Conservation (phyloP, 2,113 vertebrate genomes). For the Brachypodius melanocephalos region DNA sequence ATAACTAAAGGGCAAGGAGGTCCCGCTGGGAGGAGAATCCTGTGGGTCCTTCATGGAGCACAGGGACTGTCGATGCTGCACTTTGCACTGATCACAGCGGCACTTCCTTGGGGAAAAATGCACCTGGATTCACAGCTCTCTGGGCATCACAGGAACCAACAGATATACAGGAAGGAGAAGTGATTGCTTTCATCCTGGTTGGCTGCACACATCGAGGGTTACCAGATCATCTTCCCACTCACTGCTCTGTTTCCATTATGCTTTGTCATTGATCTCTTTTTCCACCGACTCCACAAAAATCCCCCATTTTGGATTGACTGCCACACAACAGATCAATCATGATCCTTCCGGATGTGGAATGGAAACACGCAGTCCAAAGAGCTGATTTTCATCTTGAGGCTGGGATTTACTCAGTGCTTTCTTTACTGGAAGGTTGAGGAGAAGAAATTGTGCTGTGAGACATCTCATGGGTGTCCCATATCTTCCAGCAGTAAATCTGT, state of each 20-base stretch:
- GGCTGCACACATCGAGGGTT: neutral
- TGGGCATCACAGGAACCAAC: neutral
- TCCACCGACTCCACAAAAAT: rapidly evolving
- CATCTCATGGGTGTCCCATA: neutral
- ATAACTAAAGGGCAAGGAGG: neutral
- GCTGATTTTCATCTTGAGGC: neutral
- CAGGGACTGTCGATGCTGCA: rapidly evolving
- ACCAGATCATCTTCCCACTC: neutral
- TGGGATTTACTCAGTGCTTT: neutral
- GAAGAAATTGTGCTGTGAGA: rapidly evolving
- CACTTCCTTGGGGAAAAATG: neutral
- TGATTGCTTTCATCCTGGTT: neutral
- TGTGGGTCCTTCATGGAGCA: neutral
- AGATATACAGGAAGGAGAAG: neutral
- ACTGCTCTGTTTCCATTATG: neutral
- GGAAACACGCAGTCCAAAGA: neutral
- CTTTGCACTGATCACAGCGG: neutral
- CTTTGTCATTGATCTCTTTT: neutral
- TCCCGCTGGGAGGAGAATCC: neutral
- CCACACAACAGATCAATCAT: neutral
- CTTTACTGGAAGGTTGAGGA: neutral
- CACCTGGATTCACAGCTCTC: neutral
- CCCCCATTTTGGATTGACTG: rapidly evolving
- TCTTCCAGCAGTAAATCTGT: neutral
- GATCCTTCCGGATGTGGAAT: neutral